Base-by-base conservation (phyloP, 2,797 vertebrate species). In the Urophycis tenuis region DNA sequence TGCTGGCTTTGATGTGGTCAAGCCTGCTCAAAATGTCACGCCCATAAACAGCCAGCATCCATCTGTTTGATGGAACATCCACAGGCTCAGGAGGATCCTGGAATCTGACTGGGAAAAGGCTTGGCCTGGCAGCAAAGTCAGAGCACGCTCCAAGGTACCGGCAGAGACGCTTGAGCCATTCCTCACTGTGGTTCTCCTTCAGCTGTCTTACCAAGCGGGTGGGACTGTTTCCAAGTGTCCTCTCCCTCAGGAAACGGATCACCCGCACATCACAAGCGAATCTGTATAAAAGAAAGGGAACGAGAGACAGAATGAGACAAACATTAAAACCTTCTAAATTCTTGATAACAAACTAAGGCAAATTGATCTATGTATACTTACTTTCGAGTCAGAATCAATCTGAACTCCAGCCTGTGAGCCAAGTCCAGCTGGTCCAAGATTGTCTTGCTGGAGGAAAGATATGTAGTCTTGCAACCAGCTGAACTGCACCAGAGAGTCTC, bases 231-330 rank as follows among this genome's bases (percentile, higher is more conserved):
- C 74, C 74, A n/a, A 75, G 75, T 0, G 60, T 78, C 73, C 74
- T 3, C 0, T 82, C 78, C 31, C 76, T 31, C 36, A 78, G 73
- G 32, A 79, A 11, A 6, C 45, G 67, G 22, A 81, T 81, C 32
- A 81, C 78, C 4, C 71, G 30, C 7, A 79, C 75, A 39, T 82
- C 81, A 80, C 78, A 80, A 17, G 81, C 73, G 77, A 45, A 82
- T 31, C 76, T 76, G 32, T 73, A 10, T 41, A 41, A 2, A 41
- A 41, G 49, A 77, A 17, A 15, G 15, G 29, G 22, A 45, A 41
- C 9, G 33, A 31, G 15, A 71, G 9, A 71, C 32, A 35, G 4
- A 29, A 10, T 14, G n/a, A 73, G 41, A n/a, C 29, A 41, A 5
- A 41, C 39, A 9, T 41, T 41, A 41, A 6, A 41, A 41, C 10